Evolutionary conservation across 2,888 invertebrate genomes (phyloP), one percentile per base, ranked within the genome.

Genomic region (Blomia tropicalis): DNA sequence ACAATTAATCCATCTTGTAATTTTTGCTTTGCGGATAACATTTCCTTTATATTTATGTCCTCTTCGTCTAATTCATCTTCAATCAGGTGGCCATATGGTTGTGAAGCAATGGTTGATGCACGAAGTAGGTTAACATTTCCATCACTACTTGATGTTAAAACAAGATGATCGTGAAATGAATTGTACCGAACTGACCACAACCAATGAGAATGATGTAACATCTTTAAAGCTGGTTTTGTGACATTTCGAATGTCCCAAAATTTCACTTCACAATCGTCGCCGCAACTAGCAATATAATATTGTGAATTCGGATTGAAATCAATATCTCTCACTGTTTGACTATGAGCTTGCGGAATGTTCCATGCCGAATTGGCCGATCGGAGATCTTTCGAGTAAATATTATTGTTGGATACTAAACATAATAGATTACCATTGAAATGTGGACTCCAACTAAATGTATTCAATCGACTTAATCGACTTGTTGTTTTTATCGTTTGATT

Each of bases 271-370:
- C 91, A 92, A 75, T 98, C 96, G 74, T 98, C 96, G 0, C 96
- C 96, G 67, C 89, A 92, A 1, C 87, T 90, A 0, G 87, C 88
- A 66, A 96, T 72, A 70, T 87, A 87, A 71, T 93, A 93, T 70
- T 92, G 93, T 74, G 88, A 86, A 75, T 96, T 96, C n/a, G 92
- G 88, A 76, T 98, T 98, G 72, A 92, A 95, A 75, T 96, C 96
- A 43, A 98, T 74, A 72, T 92, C 90, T 61, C 95, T 65, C 1
- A 89, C 83, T 43, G 88, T 79, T 73, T 93, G 91, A 22, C 83
- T 80, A 75, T 96, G 95, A 2, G 89, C 87, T 67, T 83, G 82
- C 67, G 87, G 85, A 68, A 96, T 84, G 67, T 77, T 78, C 86
- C 89, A 92, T 0, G 83, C 82, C 36, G 59, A 30, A 64, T 53